Base-by-base conservation (phyloP, 2,797 vertebrate species). In the Anableps anableps region DNA sequence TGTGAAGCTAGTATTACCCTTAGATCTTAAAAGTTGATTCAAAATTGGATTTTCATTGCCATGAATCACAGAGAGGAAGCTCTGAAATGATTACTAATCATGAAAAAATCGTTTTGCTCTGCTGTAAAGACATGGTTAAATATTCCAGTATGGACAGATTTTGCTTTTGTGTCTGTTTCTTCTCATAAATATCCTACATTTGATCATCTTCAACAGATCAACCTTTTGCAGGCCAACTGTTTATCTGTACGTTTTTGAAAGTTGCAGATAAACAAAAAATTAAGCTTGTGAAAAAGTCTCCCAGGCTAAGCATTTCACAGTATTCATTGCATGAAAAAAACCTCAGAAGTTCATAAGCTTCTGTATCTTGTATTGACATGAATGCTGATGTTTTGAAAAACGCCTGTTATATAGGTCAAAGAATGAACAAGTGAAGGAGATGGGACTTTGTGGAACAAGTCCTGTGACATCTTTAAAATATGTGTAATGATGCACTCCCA, bases 1-100 rank as follows among this genome's bases (percentile, higher is more conserved):
- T 82, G 73, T 74, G 75, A n/a, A 80, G 75, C 53, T 50, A 85
- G 80, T 19, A 34, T 47, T 8, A 17, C 38, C 34, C 45, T 23
- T 31, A 29, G 72, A 80, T 71, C 80, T 78, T 23, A 75, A 13
- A 17, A 80, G 60, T 31, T 82, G 58, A 83, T 78, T 78, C 68
- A 50, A 58, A 76, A 58, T 75, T 64, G 6, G 58, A 60, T 48
- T 72, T 72, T n/a, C 79, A 29, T 45, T 5, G 38, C 70, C 3
- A 72, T 48, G 26, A 72, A 19, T 31, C 23, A 60, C n/a, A 66
- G 17, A 38, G 34, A 66, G 4, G 41, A 64, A 62, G 43, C 68
- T 43, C 72, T 45, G 62, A 80, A 83, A 78, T 78, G 3, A 78
- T 77, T 79, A 78, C n/a, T 70, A 1, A 55, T 13, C 53, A 55